Base-by-base conservation (phyloP, 2,113 vertebrate species). In the Sphaerodactylus townsendi region DNA sequence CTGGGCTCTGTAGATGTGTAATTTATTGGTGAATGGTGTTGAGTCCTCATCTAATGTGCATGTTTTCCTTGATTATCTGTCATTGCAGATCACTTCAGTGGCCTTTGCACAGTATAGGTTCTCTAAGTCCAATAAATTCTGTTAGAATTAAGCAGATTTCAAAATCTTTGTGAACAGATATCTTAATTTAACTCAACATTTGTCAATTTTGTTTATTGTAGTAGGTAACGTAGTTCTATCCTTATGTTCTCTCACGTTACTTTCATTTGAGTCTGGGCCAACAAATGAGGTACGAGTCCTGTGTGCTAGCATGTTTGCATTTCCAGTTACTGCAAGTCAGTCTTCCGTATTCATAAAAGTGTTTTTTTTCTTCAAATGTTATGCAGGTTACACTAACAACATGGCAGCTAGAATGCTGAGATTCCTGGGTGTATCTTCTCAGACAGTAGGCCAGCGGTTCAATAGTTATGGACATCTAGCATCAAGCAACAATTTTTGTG, bases 341-440 rank as follows among this genome's bases (percentile, higher is more conserved):
- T 21, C 5, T 30, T 41, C 56, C 59, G 10, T 10, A 33, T 88
- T 89, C 69, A 5, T 81, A 85, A 70, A 1, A 14, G 14, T 78
- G 21, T 76, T 65, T 48, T 87, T 83, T 0, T 78, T 90, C n/a
- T 81, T 10, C 41, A 62, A 76, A 82, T 92, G 85, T 86, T 80
- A 64, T 83, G 33, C 85, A 94, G 90, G 50, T 91, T 65, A 46
- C 11, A 90, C 83, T 88, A 81, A 92, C 90, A 93, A 90, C 77
- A 96, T 95, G 94, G 88, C 92, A 91, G 59, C 90, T 87, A 92
- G 91, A 88, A 82, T 96, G 78, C 89, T 94, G 84, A 65, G 0
- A 68, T 86, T 93, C 83, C 86, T 92, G 79, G 75, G 14, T 0
- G 78, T 88, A 85, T 91, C 90, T 62, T 84, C 91, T 66, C 69